Evolutionary conservation across 2,888 invertebrate species (phyloP).

Genomic region (Hydrotaea diabolus): DNA sequence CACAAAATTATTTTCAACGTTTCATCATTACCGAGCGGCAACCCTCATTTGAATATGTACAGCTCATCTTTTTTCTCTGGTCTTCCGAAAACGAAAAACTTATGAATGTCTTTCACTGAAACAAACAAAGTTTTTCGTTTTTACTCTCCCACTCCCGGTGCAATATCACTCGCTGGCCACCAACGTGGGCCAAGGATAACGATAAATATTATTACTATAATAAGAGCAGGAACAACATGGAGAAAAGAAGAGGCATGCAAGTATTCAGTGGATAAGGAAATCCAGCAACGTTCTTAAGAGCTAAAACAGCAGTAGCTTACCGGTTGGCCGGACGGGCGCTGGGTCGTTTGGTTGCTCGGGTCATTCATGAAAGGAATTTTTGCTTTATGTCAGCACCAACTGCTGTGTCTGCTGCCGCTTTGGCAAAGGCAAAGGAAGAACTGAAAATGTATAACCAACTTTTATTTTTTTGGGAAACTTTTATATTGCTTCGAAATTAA

Average conservation of each 20-base stretch:
- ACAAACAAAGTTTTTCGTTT: constrained; percentile 2
- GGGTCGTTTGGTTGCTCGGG: background rate
- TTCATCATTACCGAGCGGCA: background rate
- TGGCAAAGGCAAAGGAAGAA: background rate
- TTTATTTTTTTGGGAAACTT: constrained; percentile 64
- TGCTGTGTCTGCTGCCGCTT: constrained; percentile 23
- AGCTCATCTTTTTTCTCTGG: background rate
- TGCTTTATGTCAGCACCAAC: constrained; percentile 29
- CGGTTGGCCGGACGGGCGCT: constrained; percentile 40
- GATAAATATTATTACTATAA: constrained; percentile 59
- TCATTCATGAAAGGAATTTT: background rate
- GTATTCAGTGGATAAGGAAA: constrained; percentile 43
- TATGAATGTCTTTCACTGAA: constrained; percentile 26
- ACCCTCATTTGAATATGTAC: constrained; percentile 28
- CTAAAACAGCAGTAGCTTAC: constrained; percentile 51
- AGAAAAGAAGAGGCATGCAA: background rate
- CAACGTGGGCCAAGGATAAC: constrained; percentile 43
- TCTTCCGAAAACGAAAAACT: background rate
- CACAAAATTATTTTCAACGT: background rate
- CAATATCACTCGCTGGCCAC: background rate
- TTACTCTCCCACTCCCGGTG: background rate
- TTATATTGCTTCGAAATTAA: constrained; percentile 66
- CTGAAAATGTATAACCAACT: constrained; percentile 51
- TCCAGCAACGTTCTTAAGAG: constrained; percentile 3
- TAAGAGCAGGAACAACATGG: constrained; percentile 30